Evolutionary conservation across 2,888 invertebrate species (phyloP), one percentile per base, ranked within the genome.

Genomic region (Ischnura elegans): DNA sequence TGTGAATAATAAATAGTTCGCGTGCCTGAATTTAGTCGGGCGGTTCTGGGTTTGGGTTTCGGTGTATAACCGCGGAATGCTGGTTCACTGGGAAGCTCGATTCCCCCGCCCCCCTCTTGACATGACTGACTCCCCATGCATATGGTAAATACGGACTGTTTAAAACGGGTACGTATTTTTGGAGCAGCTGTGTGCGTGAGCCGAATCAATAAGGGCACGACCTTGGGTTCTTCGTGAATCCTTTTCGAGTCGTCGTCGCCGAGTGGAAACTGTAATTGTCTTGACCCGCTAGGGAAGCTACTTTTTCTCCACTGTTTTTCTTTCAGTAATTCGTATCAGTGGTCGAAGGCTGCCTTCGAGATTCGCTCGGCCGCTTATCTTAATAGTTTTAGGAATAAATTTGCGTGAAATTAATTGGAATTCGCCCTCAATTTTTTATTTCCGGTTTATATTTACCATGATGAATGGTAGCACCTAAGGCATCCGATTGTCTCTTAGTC

Each of bases 181-280:
- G 76, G 76, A 76, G 36, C 76, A 10, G n/a, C 76, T 10, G 76
- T 76, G 76, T 76, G 76, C 76, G 76, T 76, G 76, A 76, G 76
- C 10, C 10, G 25, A 16, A 36, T 76, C 76, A 36, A 76, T 76
- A 76, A 76, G 76, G 36, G 36, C 61, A 76, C 36, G 76, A 76
- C 76, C 76, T 76, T 76, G 76, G 36, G 36, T 76, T 76, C 36
- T 76, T 76, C 76, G 76, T 36, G 29, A 36, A 76, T 76, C 36
- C 76, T 76, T 76, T 76, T 13, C 8, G 8, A 36, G 13, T 76
- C 16, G 29, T 13, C 36, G 76, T 76, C 36, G 36, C 36, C 36
- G n/a, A 36, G 76, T 76, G 29, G 76, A 76, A 76, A 76, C 76
- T 16, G 76, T 76, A 76, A 76, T 76, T 76, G 29, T 76, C 76